Evolutionary conservation across 1,140 invertebrate genomes (phyloP).

Genomic region (Ips typographus): DNA sequence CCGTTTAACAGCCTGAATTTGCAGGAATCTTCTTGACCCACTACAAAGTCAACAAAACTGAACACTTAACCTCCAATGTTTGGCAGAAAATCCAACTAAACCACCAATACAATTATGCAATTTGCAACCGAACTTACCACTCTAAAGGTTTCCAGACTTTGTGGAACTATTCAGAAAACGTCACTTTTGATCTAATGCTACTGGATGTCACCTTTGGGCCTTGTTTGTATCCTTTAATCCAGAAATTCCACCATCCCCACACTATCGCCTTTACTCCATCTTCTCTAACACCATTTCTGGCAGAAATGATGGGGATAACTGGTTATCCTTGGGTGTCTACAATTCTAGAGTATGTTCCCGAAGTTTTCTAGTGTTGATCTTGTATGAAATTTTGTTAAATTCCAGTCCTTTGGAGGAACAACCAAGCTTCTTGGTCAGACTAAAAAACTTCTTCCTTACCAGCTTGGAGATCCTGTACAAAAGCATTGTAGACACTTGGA

Average conservation of each 20-base stretch:
- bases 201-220: conserved; percentile 33
- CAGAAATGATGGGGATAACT: conserved; percentile 35
- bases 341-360: conserved; percentile 12
- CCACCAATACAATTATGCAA: conserved; percentile 20
- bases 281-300: conserved; percentile 31
- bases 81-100: conserved; percentile 13
- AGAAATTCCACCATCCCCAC: conserved; percentile 33
- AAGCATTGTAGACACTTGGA: not conserved
- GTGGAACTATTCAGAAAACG: conserved; percentile 37
- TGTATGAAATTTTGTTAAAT: not conserved
- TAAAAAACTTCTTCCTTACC: conserved; percentile 35
- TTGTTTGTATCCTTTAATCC: conserved; percentile 38
- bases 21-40: conserved; percentile 23
- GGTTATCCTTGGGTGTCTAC: conserved; percentile 23
- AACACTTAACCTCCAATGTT: conserved; percentile 7
- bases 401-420: not conserved
- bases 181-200: conserved; percentile 40
- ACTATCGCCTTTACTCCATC: conserved; percentile 39
- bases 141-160: conserved; percentile 34
- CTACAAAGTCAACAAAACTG: conserved; percentile 18
- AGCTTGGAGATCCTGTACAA: conserved; percentile 20
- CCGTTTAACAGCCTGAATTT: not conserved
- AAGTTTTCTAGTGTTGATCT: not conserved
- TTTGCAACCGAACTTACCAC: conserved; percentile 27
- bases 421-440: conserved; percentile 25